These are phyloP conservation scores for Eublepharis macularius DNA, from an alignment of 2,113 vertebrate genomes.

Conservation along the genomic window DNA sequence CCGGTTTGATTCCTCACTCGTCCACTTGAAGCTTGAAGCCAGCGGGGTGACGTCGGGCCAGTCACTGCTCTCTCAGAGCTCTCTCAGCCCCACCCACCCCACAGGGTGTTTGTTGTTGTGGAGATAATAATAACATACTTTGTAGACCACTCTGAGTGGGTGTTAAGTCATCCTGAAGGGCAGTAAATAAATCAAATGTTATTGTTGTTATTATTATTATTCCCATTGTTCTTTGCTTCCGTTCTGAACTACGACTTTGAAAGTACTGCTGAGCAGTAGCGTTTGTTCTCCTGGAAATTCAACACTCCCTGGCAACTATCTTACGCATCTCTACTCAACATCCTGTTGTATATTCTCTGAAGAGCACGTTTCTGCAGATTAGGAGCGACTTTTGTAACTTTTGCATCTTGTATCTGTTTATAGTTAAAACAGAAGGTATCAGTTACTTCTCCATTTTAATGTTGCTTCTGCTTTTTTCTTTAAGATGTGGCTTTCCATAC, in stretches of 20 bases:
- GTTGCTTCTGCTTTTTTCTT: background rate
- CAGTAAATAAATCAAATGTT: too few species aligned
- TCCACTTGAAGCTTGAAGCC: too few species aligned
- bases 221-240: too few species aligned
- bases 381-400: background rate
- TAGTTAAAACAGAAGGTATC: rapidly evolving
- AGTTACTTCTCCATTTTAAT: background rate
- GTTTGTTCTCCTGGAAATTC: background rate
- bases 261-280: background rate
- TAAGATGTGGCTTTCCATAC: rapidly evolving
- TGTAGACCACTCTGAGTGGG: too few species aligned
- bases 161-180: too few species aligned
- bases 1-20: too few species aligned
- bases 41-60: too few species aligned
- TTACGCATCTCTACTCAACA: background rate
- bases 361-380: background rate
- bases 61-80: too few species aligned
- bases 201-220: too few species aligned
- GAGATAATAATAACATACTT: too few species aligned
- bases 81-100: too few species aligned
- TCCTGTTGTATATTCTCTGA: background rate
- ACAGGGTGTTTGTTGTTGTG: too few species aligned
- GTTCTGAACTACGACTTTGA: background rate
- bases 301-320: background rate
- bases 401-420: background rate